Percentiles rank a stretch among this genome's conserved stretches.
phyloP scores from a whole-genome alignment of 2,888 invertebrate species.

The Apamea anceps region DNA sequence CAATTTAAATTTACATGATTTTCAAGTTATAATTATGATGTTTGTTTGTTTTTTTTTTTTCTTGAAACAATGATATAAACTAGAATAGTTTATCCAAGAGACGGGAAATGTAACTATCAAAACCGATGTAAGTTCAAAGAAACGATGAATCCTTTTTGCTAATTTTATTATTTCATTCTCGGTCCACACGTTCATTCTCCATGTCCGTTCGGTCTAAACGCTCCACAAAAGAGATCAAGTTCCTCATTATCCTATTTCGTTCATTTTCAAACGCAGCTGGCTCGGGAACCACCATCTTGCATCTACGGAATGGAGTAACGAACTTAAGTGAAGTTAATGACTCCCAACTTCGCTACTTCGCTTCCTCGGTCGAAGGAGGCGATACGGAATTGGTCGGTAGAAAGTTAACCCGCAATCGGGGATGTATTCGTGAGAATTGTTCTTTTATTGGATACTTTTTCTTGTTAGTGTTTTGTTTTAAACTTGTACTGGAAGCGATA shows the following conservation, averaged over 20 bases:
- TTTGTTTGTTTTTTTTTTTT: neutral
- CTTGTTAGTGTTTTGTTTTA: conserved; percentile 58
- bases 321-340: conserved; percentile 83
- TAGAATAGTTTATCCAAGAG: neutral
- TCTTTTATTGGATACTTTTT: conserved; percentile 68
- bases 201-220: conserved; percentile 20
- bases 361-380: conserved; percentile 68
- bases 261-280: conserved; percentile 77
- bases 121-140: neutral
- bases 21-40: too few species aligned
- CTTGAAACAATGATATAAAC: neutral
- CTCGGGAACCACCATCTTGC: conserved; percentile 67
- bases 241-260: conserved; percentile 78
- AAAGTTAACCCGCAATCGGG: conserved; percentile 77
- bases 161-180: neutral
- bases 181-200: neutral
- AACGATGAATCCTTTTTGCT: neutral
- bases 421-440: conserved; percentile 72
- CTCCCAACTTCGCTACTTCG: conserved; percentile 75
- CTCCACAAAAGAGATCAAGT: conserved; percentile 46
- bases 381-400: conserved; percentile 77
- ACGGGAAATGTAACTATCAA: neutral
- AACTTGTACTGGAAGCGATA: conserved; percentile 54
- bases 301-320: conserved; percentile 74
- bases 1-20: neutral